Evolutionary conservation across 1,140 invertebrate species (phyloP).

Genomic region (Procambarus clarkii): DNA sequence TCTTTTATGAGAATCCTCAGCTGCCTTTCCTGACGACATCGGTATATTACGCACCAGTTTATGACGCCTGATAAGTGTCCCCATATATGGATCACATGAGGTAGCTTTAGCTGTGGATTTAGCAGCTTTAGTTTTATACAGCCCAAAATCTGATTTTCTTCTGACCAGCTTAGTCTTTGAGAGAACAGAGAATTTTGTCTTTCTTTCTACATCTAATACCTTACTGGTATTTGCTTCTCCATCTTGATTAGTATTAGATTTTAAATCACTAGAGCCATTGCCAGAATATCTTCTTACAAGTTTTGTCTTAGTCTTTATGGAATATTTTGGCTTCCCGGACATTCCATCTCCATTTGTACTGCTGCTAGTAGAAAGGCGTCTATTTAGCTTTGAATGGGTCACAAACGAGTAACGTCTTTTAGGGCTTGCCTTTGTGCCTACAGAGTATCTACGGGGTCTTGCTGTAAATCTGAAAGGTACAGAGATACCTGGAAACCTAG

Average conservation of each 20-base stretch:
- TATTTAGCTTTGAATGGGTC: conserved; percentile 36
- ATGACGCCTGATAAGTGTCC: conserved; percentile 34
- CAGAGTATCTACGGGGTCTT: neutral
- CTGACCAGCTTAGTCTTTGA: conserved; percentile 58
- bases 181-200: conserved; percentile 50
- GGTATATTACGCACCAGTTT: conserved; percentile 46
- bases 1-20: neutral
- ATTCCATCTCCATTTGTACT: neutral
- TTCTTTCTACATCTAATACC: conserved; percentile 23
- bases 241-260: neutral
- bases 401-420: conserved; percentile 31
- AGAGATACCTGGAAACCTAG: neutral
- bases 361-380: neutral
- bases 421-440: neutral
- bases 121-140: conserved; percentile 17
- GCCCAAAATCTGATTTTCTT: conserved; percentile 46
- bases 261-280: neutral
- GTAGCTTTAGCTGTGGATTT: neutral
- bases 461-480: neutral
- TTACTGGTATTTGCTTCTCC: neutral
- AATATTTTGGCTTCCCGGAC: conserved; percentile 43
- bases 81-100: neutral
- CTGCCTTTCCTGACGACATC: neutral
- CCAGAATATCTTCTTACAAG: conserved; percentile 23
- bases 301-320: conserved; percentile 52